phyloP scores from a whole-genome alignment of 2,888 invertebrate species.

The Xestia c-nigrum region DNA sequence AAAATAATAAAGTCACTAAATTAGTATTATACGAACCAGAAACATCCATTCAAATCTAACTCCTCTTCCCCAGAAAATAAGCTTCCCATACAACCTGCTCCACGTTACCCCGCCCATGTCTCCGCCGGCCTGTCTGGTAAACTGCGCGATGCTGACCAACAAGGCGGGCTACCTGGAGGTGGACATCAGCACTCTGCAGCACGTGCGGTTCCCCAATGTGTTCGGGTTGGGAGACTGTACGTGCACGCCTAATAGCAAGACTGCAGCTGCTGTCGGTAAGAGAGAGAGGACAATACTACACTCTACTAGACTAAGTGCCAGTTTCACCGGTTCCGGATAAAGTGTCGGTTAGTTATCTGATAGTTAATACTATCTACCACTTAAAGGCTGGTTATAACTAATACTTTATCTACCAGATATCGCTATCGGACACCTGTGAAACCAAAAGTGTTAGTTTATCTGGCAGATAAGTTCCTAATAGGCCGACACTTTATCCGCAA shows the following conservation, averaged over 20 bases:
- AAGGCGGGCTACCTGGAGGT: constrained; percentile 94
- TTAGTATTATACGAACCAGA: background rate
- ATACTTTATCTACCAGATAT: too few species aligned
- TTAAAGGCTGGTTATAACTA: too few species aligned
- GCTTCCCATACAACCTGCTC: constrained; percentile 94
- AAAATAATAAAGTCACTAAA: background rate
- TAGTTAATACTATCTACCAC: too few species aligned
- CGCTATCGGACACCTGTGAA: too few species aligned
- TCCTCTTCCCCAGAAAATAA: constrained; percentile 72
- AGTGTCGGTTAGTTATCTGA: too few species aligned
- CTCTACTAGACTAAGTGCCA: too few species aligned
- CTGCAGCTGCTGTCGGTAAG: constrained; percentile 97
- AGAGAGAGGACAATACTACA: background rate
- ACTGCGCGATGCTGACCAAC: constrained; percentile 91
- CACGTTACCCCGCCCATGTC: constrained; percentile 98
- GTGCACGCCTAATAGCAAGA: constrained; percentile 97
- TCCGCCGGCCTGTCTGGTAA: constrained; percentile 87
- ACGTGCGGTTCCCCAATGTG: constrained; percentile 94
- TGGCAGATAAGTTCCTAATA: too few species aligned
- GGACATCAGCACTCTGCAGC: constrained; percentile 94
- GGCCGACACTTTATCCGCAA: too few species aligned
- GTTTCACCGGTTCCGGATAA: too few species aligned
- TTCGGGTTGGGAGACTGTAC: constrained; percentile 98
- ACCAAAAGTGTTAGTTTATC: too few species aligned
- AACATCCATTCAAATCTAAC: constrained; percentile 1